These are phyloP conservation scores for Flabesymbios commensalis DNA, from an alignment of 2,888 invertebrate species.

Conservation along the genomic window DNA sequence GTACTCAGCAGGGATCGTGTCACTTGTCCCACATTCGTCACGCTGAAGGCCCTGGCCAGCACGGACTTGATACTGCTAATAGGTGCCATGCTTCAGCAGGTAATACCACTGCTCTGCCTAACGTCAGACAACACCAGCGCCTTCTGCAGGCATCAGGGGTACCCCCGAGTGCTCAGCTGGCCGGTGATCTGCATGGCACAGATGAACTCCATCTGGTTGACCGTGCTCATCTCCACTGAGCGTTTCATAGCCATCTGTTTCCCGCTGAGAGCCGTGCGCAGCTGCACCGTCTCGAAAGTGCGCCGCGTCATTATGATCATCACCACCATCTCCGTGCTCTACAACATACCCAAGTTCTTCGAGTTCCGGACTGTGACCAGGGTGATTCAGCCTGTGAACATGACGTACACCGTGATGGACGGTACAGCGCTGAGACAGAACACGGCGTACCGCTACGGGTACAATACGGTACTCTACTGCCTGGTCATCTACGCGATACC, in stretches of 20 bases:
- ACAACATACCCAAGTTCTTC: slow-evolving; percentile 49
- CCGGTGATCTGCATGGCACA: slow-evolving; percentile 37
- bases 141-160: slow-evolving; percentile 30
- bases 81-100: slow-evolving; percentile 32
- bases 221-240: slow-evolving; percentile 55
- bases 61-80: slow-evolving; percentile 33
- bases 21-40: slow-evolving; percentile 25
- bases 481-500: slow-evolving; percentile 46
- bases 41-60: slow-evolving; percentile 34
- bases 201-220: slow-evolving; percentile 53
- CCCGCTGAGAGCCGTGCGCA: slow-evolving; percentile 44
- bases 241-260: slow-evolving; percentile 57
- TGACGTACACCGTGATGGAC: slow-evolving; percentile 17
- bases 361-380: slow-evolving; percentile 35
- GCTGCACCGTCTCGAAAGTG: slow-evolving; percentile 38
- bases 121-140: neutral
- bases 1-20: slow-evolving; percentile 26
- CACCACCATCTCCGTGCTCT: slow-evolving; percentile 38
- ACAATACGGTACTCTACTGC: slow-evolving; percentile 41
- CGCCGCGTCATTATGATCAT: slow-evolving; percentile 44
- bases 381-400: slow-evolving; percentile 6
- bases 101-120: slow-evolving; percentile 27
- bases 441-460: slow-evolving; percentile 33
- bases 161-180: slow-evolving; percentile 35
- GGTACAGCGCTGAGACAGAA: slow-evolving; percentile 27